Conservation (phyloP, 2,113 vertebrate species). For the Zosterops japonicus region DNA sequence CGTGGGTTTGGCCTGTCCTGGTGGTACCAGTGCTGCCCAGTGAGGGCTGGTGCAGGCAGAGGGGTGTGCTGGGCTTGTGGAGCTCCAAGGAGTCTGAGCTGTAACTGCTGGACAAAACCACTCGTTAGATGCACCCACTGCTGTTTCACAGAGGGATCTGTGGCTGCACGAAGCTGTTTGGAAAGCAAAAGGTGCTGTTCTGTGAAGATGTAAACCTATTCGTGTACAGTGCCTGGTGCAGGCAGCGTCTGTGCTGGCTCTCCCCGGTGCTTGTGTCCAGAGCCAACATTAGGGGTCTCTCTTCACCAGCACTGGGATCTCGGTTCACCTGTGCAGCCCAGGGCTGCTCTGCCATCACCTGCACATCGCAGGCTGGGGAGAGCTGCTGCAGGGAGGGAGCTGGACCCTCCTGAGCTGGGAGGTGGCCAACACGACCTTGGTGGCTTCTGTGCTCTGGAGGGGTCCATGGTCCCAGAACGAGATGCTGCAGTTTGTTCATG, state of each 20-base stretch:
- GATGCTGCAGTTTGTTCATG: accelerated
- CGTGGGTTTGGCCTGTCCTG: accelerated
- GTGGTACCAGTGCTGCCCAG: too few species aligned
- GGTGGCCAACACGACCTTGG: not conserved
- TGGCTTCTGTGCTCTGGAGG: accelerated
- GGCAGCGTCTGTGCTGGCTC: too few species aligned
- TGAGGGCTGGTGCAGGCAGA: too few species aligned
- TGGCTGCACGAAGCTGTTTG: not conserved
- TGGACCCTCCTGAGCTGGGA: not conserved
- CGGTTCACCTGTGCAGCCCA: not conserved
- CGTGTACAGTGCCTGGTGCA: accelerated
- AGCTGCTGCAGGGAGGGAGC: not conserved
- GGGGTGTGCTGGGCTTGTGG: not conserved
- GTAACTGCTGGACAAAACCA: not conserved
- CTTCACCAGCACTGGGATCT: not conserved
- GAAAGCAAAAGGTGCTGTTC: not conserved
- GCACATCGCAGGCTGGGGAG: accelerated
- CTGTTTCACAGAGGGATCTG: not conserved
- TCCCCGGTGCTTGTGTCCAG: not conserved
- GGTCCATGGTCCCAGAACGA: not conserved
- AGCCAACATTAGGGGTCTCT: slow-evolving; percentile 43
- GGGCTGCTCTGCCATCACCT: not conserved
- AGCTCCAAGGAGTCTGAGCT: not conserved
- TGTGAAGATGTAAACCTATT: not conserved
- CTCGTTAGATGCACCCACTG: not conserved